Conservation (phyloP, 2,113 vertebrate genomes). For the Larimichthys polyactis region DNA sequence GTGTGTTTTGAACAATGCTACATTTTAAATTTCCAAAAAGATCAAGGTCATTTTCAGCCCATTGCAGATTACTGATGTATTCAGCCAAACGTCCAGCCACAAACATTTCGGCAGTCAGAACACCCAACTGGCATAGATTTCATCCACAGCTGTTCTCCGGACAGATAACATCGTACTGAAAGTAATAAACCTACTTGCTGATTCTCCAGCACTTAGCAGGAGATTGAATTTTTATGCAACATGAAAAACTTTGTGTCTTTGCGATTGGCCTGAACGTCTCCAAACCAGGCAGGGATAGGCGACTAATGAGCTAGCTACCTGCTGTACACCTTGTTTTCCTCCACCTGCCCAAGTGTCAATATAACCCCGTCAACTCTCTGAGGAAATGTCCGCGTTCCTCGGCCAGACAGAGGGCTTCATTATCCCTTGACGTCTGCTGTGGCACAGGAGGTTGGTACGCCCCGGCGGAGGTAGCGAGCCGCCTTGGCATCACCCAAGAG, state of each 20-base stretch:
- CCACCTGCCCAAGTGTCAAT: conserved; percentile 78
- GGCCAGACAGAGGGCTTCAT: conserved; percentile 78
- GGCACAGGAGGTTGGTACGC: conserved; percentile 74
- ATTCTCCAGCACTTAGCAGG: conserved; percentile 35
- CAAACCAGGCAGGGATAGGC: conserved; percentile 36
- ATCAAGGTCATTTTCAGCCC: conserved; percentile 47
- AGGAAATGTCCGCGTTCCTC: conserved; percentile 62
- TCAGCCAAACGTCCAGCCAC: conserved; percentile 2
- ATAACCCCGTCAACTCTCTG: conserved; percentile 60
- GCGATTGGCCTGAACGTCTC: conserved; percentile 21
- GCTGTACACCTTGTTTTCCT: conserved; percentile 73
- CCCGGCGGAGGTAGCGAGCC: conserved; percentile 53
- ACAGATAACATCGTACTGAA: conserved; percentile 5
- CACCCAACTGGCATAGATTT: background rate
- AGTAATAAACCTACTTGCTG: conserved; percentile 35
- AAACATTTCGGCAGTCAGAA: conserved; percentile 6
- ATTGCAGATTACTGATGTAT: conserved; percentile 25
- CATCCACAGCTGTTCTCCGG: conserved; percentile 40
- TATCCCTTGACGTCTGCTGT: conserved; percentile 74
- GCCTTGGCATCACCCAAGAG: conserved; percentile 79
- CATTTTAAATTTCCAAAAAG: conserved; percentile 23
- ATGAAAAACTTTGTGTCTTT: conserved; percentile 42
- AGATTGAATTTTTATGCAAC: conserved; percentile 31
- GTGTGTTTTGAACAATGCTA: conserved; percentile 16
- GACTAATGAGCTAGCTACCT: conserved; percentile 73